Conservation (phyloP, 2,888 invertebrate species). For the Marronus borbonicus region DNA sequence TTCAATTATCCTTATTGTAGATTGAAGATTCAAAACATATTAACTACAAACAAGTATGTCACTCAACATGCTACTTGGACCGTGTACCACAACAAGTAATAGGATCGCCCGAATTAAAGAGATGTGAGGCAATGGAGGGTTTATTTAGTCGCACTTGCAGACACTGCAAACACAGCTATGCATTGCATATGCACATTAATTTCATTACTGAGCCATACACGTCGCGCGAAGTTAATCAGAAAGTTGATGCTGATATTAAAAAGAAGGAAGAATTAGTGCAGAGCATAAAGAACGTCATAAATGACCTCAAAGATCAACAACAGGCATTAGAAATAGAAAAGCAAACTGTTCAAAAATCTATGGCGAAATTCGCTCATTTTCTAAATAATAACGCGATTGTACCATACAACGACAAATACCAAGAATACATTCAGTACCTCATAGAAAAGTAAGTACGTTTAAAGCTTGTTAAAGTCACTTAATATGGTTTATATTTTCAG, state of each 20-base stretch:
- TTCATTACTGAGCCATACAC: constrained; percentile 61
- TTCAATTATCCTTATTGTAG: constrained; percentile 50
- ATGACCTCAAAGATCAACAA: constrained; percentile 13
- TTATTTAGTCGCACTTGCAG: constrained; percentile 54
- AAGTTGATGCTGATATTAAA: constrained; percentile 58
- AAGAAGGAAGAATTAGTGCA: constrained; percentile 44
- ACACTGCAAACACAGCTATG: constrained; percentile 61
- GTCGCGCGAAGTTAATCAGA: constrained; percentile 47
- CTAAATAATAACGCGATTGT: constrained; percentile 64
- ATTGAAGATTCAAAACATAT: constrained; percentile 60
- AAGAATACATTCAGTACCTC: constrained; percentile 63
- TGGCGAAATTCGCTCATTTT: constrained; percentile 66
- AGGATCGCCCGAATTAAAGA: constrained; percentile 60
- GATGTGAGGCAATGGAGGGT: constrained; percentile 61
- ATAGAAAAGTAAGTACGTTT: constrained; percentile 60
- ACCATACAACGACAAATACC: constrained; percentile 64
- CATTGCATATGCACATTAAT: constrained; percentile 65
- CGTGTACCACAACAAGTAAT: constrained; percentile 63
- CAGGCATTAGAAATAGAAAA: constrained; percentile 59
- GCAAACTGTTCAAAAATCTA: constrained; percentile 58
- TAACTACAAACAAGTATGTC: constrained; percentile 64
- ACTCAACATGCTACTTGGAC: constrained; percentile 62
- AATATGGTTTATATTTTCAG: constrained; percentile 54
- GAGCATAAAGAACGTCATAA: constrained; percentile 5
- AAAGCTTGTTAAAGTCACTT: background rate